These are phyloP conservation scores for Sphaeridia pumilis DNA, from an alignment of 2,888 invertebrate species.

Conservation along the genomic window DNA sequence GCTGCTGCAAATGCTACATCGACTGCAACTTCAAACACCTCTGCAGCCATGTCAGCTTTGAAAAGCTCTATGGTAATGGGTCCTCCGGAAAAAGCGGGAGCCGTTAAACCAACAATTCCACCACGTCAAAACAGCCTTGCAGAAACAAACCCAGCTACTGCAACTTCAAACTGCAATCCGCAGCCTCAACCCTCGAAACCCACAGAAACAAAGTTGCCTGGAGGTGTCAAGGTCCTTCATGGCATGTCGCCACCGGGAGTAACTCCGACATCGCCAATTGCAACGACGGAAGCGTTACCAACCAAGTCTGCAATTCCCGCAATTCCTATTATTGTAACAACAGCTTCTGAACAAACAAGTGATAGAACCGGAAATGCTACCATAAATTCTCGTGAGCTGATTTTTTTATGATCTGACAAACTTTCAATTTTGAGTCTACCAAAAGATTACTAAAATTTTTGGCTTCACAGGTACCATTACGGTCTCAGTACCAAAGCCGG, in stretches of 20 bases:
- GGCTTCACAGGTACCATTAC: too few species aligned
- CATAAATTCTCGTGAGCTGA: background rate
- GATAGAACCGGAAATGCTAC: background rate
- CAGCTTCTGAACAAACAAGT: background rate
- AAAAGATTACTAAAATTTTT: too few species aligned
- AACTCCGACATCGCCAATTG: background rate
- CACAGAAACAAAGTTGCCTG: background rate
- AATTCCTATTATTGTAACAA: background rate
- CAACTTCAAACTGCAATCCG: background rate
- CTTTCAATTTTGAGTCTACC: too few species aligned
- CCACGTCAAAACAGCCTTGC: background rate
- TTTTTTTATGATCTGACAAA: too few species aligned
- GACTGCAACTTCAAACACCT: background rate
- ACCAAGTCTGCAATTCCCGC: background rate
- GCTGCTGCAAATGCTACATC: background rate
- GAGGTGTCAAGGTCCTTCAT: background rate
- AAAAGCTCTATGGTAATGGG: conserved; percentile 16
- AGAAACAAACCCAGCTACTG: too few species aligned
- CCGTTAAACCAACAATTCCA: background rate
- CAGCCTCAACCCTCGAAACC: background rate
- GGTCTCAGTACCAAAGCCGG: too few species aligned
- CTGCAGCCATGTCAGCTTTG: conserved; percentile 1
- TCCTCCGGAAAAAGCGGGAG: conserved; percentile 1
- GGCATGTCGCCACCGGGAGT: too few species aligned
- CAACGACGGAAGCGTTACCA: background rate